Conservation (phyloP, 2,113 vertebrate genomes). For the Prietella phreatophila region DNA sequence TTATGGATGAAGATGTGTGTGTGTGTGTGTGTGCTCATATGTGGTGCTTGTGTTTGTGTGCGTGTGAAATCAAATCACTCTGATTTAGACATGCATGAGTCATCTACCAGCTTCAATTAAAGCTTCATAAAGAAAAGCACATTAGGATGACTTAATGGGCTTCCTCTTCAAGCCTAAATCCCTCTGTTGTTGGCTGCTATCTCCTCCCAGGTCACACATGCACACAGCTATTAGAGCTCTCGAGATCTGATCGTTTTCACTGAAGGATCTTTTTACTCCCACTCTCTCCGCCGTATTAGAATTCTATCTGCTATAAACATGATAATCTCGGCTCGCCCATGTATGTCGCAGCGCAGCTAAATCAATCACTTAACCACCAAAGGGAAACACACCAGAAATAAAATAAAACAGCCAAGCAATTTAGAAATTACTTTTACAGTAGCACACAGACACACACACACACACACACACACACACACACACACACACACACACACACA, state of each 20-base stretch:
- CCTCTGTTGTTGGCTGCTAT: constrained; percentile 28
- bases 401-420: constrained; percentile 41
- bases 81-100: constrained; percentile 51
- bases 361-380: constrained; percentile 50
- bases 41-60: not conserved
- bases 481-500: not conserved
- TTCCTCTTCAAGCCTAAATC: constrained; percentile 34
- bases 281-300: constrained; percentile 43
- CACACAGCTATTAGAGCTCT: constrained; percentile 51
- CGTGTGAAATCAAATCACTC: constrained; percentile 48
- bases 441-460: not conserved
- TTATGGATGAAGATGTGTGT: constrained; percentile 29
- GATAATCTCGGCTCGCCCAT: constrained; percentile 51
- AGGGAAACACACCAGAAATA: constrained; percentile 38
- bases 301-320: constrained; percentile 51
- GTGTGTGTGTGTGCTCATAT: not conserved
- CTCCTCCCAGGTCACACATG: constrained; percentile 42
- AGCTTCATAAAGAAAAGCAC: constrained; percentile 50
- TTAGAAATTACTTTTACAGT: constrained; percentile 41
- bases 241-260: constrained; percentile 53
- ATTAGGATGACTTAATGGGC: constrained; percentile 48
- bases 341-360: constrained; percentile 51
- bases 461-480: not conserved
- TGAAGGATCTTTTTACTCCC: constrained; percentile 48
- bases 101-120: constrained; percentile 50